These are phyloP conservation scores for Eugnorisma glareosa DNA, from an alignment of 2,888 invertebrate species.

Conservation along the genomic window DNA sequence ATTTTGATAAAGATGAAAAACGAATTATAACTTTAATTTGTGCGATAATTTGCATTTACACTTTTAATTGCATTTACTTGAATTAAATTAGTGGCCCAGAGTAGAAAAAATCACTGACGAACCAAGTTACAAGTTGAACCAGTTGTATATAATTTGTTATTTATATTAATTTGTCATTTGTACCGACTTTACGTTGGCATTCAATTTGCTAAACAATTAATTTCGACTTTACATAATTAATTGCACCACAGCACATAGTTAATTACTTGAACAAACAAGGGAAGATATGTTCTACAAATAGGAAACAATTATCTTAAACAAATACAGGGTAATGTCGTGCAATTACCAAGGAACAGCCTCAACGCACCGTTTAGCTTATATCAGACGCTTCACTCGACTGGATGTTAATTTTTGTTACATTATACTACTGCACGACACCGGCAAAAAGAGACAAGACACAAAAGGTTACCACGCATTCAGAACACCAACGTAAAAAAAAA, in stretches of 20 bases:
- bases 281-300: not conserved
- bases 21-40: no score
- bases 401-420: not conserved
- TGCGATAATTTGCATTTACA: no score
- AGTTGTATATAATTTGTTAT: no score
- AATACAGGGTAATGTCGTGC: not conserved
- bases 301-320: not conserved
- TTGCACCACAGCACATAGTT: not conserved
- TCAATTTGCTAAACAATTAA: not conserved
- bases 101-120: no score
- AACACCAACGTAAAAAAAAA: no score
- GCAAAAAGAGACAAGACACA: no score
- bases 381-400: not conserved
- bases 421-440: not conserved
- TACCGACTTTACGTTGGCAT: not conserved
- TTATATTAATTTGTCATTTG: no score
- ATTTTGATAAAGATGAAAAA: no score
- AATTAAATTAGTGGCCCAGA: no score
- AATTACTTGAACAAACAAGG: not conserved
- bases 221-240: not conserved
- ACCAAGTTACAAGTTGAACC: no score
- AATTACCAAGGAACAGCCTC: not conserved
- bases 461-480: no score
- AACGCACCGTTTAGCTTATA: not conserved
- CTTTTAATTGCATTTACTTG: no score